Base-by-base conservation (phyloP, 2,888 invertebrate species). In the Cheilosia vulpina region DNA sequence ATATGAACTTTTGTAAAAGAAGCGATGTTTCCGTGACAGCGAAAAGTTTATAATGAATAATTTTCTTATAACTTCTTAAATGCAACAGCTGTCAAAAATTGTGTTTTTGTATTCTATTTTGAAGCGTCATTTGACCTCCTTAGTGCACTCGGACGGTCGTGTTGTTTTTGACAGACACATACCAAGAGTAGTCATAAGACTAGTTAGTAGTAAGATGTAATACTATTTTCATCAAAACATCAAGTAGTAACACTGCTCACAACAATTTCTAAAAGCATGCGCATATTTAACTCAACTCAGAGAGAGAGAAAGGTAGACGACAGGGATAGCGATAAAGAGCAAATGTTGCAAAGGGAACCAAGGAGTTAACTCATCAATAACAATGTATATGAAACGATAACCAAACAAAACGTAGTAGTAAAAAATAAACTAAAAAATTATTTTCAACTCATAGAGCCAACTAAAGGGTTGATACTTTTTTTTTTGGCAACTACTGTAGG, bases 361-460 rank as follows among this genome's bases (percentile, higher is more conserved):
- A 83, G 71, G 55, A 50, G 19, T 6, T 55, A 83, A 82, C 68
- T 58, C 4, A 78, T 43, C 7, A 7, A 66, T 78, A 83, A 87
- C 19, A 71, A 87, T 83, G 83, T 21, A 41, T 75, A 73, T 75
- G 83, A 76, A 50, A 83, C 53, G 66, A 66, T 27, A 87, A 82
- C 87, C 60, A 69, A 87, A 69, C 73, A 83, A 75, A 83, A 83
- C 66, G 21, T 85, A 47, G 24, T 62, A 80, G 69, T 27, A 71
- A 45, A 79, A 80, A 50, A 62, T 38, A 52, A 77, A 78, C 50
- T 62, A 24, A 79, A 78, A 66, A 79, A 50, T 63, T 11, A 71
- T 71, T 72, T 65, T 65, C 21, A 84, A 77, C 72, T 77, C 57
- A 77, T 57, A 68, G 71, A 85, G 81, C 71, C 57, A 85, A 81